Percentiles rank a stretch among this genome's conserved stretches.
Conservation (phyloP, 2,888 invertebrate genomes). For the Polia nebulosa region DNA sequence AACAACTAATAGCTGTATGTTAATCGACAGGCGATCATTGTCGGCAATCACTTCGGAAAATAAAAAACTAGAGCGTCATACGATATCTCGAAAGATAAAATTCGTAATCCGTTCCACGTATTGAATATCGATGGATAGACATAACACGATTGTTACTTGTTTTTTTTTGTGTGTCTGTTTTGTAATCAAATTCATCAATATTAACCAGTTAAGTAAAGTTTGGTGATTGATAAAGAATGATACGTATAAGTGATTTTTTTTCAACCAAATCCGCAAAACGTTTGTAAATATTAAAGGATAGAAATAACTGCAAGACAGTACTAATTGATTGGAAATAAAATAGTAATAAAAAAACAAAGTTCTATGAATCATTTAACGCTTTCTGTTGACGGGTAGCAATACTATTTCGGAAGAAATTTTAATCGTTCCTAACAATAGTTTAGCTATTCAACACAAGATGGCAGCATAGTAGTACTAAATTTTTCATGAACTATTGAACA, state of each 20-base stretch:
- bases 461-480: not conserved
- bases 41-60: constrained; percentile 73
- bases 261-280: no score
- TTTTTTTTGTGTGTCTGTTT: constrained; percentile 52
- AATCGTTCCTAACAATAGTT: not conserved
- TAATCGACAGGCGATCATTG: constrained; percentile 80
- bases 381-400: constrained; percentile 48
- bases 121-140: constrained; percentile 71
- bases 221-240: not conserved
- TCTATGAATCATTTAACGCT: not conserved
- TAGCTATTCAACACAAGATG: constrained; percentile 3
- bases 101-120: constrained; percentile 78
- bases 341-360: no score
- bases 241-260: not conserved
- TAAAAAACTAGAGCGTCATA: constrained; percentile 73
- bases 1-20: constrained; percentile 78
- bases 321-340: not conserved
- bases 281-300: not conserved
- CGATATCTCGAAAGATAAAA: constrained; percentile 74
- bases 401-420: not conserved
- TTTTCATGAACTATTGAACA: no score
- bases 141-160: constrained; percentile 60
- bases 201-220: constrained; percentile 13
- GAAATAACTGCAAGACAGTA: not conserved
- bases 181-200: constrained; percentile 59